Percentiles rank a stretch among this genome's conserved stretches.
Evolutionary conservation across 2,113 vertebrate genomes (phyloP).

Genomic region (Meriones unguiculatus): DNA sequence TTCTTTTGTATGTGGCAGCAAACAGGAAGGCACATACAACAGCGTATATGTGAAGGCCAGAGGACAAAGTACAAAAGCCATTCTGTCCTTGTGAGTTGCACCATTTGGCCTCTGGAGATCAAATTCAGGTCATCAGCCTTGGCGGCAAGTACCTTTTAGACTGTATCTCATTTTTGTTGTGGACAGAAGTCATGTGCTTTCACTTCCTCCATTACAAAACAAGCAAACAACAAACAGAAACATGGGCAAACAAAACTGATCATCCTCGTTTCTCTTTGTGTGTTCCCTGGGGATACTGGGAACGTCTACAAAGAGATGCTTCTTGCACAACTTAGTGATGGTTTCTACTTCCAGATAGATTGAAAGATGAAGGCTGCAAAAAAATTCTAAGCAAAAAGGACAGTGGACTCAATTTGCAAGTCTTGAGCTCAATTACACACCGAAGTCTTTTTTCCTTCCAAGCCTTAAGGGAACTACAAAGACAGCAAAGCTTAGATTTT

Average conservation of each 20-base stretch:
- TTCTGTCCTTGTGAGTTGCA: neutral
- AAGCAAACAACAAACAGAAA: neutral
- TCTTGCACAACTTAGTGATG: neutral
- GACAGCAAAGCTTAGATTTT: conserved; percentile 61
- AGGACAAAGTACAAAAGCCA: neutral
- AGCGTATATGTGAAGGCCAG: neutral
- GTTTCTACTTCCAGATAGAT: neutral
- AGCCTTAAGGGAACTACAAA: conserved; percentile 68
- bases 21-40: neutral
- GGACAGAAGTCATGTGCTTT: neutral
- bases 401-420: conserved; percentile 6
- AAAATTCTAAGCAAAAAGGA: neutral
- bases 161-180: neutral
- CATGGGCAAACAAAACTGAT: neutral
- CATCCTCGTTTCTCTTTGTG: neutral
- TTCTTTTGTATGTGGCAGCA: neutral
- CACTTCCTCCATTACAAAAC: neutral
- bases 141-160: no score
- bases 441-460: conserved; percentile 30
- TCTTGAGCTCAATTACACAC: neutral
- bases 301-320: neutral
- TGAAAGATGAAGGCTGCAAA: neutral
- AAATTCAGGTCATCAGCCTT: neutral
- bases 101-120: neutral
- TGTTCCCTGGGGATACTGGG: neutral